Base-by-base conservation (phyloP, 1,140 invertebrate species). In the Papilio aristodemus region DNA sequence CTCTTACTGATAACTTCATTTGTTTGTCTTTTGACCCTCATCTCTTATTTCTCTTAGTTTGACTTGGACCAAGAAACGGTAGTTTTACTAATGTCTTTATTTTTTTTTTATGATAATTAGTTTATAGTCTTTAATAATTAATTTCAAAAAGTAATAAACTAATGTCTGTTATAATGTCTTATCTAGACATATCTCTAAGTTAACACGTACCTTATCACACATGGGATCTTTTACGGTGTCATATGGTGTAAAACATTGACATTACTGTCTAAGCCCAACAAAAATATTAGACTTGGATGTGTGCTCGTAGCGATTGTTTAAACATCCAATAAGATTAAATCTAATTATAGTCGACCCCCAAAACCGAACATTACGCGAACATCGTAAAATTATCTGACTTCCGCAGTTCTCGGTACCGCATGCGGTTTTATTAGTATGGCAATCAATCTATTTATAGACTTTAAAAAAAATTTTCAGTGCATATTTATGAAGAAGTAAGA, bases 381-480 rank as follows among this genome's bases (percentile, higher is more conserved):
- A 64, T 64, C 62, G 62, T 64, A 46, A 64, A 64, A 64, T 64
- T 41, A 41, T 64, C 62, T 25, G 62, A 43, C 62, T 64, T 64
- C 62, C 62, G 37, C 39, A 41, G 37, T 64, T 64, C 62, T 43
- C 60, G 19, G 37, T 8, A 41, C 60, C 60, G 60, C 60, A 64
- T 64, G 60, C 60, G 60, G 60, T 64, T 64, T 64, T 64, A 64
- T 38, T 64, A 64, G 60, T 64, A 41, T 43, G 22, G 39, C 37
- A 13, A 41, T 64, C 43, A 64, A 64, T 64, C 60, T 64, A 64
- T 64, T 64, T 39, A 64, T 64, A 64, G 1, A 64, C 13, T 22
- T 4, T 39, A 41, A 64, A 25, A 43, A 38, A 43, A 27, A 63
- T 22, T 43, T 64, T 64, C 13, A 64, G 13, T 27, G 27, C 10